A percentile compares a stretch with the other conserved stretches of the same genome.
Evolutionary conservation across 2,113 vertebrate genomes (phyloP).

Genomic region (Microtus oregoni): DNA sequence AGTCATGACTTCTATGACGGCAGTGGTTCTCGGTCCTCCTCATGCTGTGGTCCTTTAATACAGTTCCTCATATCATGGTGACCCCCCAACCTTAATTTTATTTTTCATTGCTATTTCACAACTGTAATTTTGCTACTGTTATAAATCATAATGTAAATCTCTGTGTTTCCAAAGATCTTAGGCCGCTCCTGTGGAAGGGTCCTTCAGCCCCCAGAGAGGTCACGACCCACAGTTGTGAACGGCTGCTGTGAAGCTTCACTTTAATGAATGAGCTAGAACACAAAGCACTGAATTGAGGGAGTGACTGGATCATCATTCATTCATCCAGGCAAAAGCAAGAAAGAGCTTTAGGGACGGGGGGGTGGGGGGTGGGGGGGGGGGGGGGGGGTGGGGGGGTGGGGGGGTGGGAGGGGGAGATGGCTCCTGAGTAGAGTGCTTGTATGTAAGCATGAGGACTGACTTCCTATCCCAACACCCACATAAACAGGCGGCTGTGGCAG

Average conservation of each 20-base stretch:
- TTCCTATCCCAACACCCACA: not conserved
- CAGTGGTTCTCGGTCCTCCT: not conserved
- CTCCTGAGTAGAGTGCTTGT: not conserved
- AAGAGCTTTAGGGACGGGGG: not conserved
- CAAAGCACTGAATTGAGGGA: not conserved
- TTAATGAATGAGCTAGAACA: constrained; percentile 55
- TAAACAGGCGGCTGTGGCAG: not conserved
- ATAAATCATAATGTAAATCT: not conserved
- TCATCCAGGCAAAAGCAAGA: not conserved
- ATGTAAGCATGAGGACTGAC: not conserved
- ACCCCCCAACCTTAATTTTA: not conserved
- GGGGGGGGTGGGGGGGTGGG: too few relatives aligned
- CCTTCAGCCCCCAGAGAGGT: too few relatives aligned
- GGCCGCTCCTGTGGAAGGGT: not conserved
- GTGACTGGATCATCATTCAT: not conserved
- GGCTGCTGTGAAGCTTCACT: not conserved
- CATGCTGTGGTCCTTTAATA: not conserved
- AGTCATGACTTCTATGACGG: not conserved
- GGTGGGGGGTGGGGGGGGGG: too few relatives aligned
- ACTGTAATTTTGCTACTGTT: not conserved
- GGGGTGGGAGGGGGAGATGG: too few relatives aligned
- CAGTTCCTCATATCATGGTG: not conserved
- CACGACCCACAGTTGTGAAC: not conserved
- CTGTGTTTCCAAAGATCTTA: not conserved
- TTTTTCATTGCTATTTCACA: not conserved